Conservation (phyloP, 2,113 vertebrate species). For the Sapajus apella region DNA sequence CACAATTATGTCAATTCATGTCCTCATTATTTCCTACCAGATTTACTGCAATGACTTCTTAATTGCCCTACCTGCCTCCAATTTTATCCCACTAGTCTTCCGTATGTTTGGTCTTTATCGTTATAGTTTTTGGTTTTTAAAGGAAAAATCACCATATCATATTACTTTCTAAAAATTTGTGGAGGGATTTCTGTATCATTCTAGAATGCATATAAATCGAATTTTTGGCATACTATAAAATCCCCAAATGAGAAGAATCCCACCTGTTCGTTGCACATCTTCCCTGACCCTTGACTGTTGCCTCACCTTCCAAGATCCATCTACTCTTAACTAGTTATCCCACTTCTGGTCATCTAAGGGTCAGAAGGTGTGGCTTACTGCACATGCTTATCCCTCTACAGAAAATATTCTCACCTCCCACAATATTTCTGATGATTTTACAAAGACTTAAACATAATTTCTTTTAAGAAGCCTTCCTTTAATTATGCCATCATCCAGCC, state of each 20-base stretch:
- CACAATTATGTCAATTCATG: not conserved
- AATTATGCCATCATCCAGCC: not conserved
- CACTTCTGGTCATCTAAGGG: not conserved
- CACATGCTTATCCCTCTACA: not conserved
- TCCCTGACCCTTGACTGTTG: not conserved
- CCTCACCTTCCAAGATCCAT: not conserved
- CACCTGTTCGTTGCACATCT: not conserved
- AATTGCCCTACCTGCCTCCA: not conserved
- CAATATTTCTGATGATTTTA: not conserved
- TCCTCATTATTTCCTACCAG: not conserved
- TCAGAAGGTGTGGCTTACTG: not conserved
- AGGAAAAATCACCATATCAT: not conserved
- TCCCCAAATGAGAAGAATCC: not conserved
- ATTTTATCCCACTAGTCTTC: not conserved
- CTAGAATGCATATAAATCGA: not conserved
- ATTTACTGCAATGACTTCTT: not conserved
- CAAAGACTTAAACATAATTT: not conserved
- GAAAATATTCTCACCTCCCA: not conserved
- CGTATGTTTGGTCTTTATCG: not conserved
- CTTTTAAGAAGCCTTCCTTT: not conserved
- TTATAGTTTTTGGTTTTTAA: not conserved
- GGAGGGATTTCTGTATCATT: not conserved
- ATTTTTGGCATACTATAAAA: not conserved
- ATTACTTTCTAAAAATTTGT: not conserved
- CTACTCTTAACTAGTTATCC: not conserved